Evolutionary conservation across 2,888 invertebrate species (phyloP), one percentile per base, ranked within the genome.

Genomic region (Chironomus riparius): DNA sequence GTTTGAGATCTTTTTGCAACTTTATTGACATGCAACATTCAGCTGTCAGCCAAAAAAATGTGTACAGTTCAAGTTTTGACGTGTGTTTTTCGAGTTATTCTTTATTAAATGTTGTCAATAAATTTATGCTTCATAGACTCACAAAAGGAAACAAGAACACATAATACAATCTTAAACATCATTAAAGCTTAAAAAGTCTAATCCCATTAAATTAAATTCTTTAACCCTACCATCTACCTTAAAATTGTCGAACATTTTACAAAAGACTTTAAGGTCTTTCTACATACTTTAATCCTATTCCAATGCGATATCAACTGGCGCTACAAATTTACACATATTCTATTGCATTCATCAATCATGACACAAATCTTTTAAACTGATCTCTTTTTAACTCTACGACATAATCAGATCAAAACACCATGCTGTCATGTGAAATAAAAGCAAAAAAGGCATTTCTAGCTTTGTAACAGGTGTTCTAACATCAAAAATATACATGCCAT

Each of bases 401-500:
- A 38, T 68, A 68, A 68, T 68, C 68, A 68, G 74, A 74, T 74
- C 74, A 74, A 74, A 65, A 74, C 62, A 71, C 24, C 71, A 73
- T 73, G 72, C 18, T 56, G 47, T 15, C 18, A 18, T 56, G 56
- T 56, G 56, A 56, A 56, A 18, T 56, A 56, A 56, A 18, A 56
- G 56, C 56, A 50, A 56, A 50, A 48, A 50, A 28, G 72, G 61
- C 10, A 61, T 6, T 21, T 24, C 15, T 62, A 24, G n/a, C 13
- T 21, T 47, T 62, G 74, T 74, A 74, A 74, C 74, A 74, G 74
- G 74, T 74, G 74, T 74, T 68, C 24, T 22, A 12, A 65, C 65
- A 65, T 24, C 18, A 56, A 50, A 50, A 56, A 56, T 38, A 38
- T 56, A 56, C n/a, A 56, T 38, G 10, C 38, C 38, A 38, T 38